Percentiles rank a stretch among this genome's conserved stretches.
Evolutionary conservation across 2,113 vertebrate genomes (phyloP).

Genomic region (Tetrax tetrax): DNA sequence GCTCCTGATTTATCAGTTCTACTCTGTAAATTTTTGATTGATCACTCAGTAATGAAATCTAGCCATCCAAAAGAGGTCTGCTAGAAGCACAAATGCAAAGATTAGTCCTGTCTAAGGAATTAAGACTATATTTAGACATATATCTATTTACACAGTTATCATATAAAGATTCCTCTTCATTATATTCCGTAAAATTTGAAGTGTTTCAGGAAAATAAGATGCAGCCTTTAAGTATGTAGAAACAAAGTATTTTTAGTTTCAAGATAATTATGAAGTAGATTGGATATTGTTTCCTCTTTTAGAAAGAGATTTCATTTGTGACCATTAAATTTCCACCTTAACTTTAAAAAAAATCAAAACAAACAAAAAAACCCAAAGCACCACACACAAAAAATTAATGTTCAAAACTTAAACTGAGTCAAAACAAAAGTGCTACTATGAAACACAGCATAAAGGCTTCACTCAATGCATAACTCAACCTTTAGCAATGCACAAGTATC

Average conservation of each 20-base stretch:
- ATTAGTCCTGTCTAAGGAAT: background rate
- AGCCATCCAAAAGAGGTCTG: background rate
- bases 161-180: background rate
- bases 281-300: background rate
- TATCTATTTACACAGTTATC: background rate
- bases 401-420: background rate
- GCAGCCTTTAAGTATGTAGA: background rate
- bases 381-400: background rate
- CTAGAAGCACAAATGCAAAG: background rate
- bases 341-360: background rate
- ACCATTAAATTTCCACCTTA: background rate
- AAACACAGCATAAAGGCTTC: background rate
- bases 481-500: background rate
- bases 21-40: background rate
- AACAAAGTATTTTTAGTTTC: background rate
- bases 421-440: background rate
- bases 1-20: background rate
- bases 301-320: background rate
- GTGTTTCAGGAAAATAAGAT: background rate
- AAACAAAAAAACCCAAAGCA: background rate
- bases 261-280: background rate
- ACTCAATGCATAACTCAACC: background rate
- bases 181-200: background rate
- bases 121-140: background rate
- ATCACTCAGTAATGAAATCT: background rate